Evolutionary conservation across 2,113 vertebrate species (phyloP).

Genomic region (Hemibagrus wyckioides): DNA sequence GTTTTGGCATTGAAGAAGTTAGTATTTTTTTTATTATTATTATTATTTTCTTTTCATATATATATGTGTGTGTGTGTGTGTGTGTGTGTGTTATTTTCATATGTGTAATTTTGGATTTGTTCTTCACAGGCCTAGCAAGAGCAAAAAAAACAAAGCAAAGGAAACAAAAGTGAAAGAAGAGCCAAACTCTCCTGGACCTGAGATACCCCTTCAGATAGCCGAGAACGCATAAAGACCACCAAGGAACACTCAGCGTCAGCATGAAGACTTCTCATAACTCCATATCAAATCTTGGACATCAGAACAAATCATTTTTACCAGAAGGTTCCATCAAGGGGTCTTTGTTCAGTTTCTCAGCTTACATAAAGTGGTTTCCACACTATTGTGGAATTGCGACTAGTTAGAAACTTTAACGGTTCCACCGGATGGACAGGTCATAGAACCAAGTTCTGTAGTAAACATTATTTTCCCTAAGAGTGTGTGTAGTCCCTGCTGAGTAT

Average conservation of each 20-base stretch:
- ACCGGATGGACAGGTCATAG: not conserved
- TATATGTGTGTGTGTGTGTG: no score
- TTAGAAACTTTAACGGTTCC: not conserved
- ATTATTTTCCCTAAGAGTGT: not conserved
- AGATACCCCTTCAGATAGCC: slow-evolving; percentile 52
- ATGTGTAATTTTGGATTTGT: not conserved
- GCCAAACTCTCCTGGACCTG: slow-evolving; percentile 27
- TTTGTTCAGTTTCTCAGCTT: not conserved
- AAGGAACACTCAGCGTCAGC: not conserved
- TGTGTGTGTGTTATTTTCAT: no score
- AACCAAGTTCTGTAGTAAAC: not conserved
- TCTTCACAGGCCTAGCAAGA: slow-evolving; percentile 58
- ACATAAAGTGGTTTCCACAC: not conserved
- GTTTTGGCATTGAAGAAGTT: slow-evolving; percentile 65
- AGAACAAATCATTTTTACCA: not conserved
- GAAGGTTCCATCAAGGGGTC: not conserved
- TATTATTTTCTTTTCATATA: not conserved
- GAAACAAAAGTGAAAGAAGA: slow-evolving; percentile 22
- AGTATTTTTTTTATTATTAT: slow-evolving; percentile 33
- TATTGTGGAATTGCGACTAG: not conserved
- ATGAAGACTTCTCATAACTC: not conserved
- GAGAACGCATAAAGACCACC: slow-evolving; percentile 56
- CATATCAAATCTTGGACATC: not conserved
- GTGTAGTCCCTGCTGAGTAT: not conserved
- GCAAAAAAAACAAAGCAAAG: slow-evolving; percentile 50